Base-by-base conservation (phyloP, 2,888 invertebrate species). In the Aleiodes testaceus region DNA sequence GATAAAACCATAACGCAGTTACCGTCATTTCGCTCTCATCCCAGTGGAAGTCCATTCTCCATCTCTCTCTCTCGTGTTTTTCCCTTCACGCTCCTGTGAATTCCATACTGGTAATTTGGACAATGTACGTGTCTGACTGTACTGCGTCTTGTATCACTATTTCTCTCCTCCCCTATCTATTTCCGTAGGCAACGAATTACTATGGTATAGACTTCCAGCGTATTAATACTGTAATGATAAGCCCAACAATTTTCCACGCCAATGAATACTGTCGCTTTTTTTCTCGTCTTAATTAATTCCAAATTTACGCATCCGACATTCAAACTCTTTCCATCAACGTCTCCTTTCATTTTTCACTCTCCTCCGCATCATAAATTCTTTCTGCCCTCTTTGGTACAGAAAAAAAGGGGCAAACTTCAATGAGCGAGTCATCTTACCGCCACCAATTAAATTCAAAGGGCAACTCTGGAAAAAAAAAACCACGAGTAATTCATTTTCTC, bases 61-160 rank as follows among this genome's bases (percentile, higher is more conserved):
- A 36, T 64, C 30, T 67, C n/a, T 61, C n/a, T n/a, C 2, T 18
- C 26, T 30, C 36, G 7, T 36, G 36, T 66, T 68, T 59, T 59
- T 52, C 47, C 7, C 49, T 64, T 36, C 50, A 30, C 26, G 42
- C 59, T 49, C 50, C 20, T 20, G 47, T 70, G 65, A 70, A 59
- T 59, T 69, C 20, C 55, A 69, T 30, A 49, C 63, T 65, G 36
- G 66, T 72, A 72, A 72, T 76, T 69, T 69, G 68, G 72, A 65
- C 30, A 14, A 52, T 70, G 75, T 73, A 72, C 72, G 74, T 75
- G 78, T 77, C 78, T 74, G 77, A 77, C 79, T 64, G 49, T 71
- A 74, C 72, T 63, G 75, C 73, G 71, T 69, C 77, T 75, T 79
- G 75, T 77, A 78, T 74, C 77, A 79, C 78, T 79, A 73, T 63